These are phyloP conservation scores for Drosophila mettleri DNA, from an alignment of 2,888 invertebrate genomes.

Conservation along the genomic window DNA sequence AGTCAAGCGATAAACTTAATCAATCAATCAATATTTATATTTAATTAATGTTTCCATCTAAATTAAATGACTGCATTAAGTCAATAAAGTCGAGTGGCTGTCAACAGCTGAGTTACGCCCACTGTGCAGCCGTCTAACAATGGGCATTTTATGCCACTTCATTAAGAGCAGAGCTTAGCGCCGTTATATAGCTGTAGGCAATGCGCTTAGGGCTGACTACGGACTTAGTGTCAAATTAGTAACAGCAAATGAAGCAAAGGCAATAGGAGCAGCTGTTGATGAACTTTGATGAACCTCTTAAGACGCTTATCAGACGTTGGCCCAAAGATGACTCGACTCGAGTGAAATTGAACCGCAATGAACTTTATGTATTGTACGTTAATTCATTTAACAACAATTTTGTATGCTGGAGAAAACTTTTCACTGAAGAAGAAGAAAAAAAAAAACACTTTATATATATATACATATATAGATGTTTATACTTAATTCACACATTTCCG, in stretches of 20 bases:
- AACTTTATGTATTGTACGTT: slow-evolving; percentile 34
- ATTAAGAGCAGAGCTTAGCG: slow-evolving; percentile 26
- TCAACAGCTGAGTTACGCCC: slow-evolving; percentile 8
- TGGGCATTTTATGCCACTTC: slow-evolving; percentile 30
- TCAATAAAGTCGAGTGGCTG: slow-evolving; percentile 20
- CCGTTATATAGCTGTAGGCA: slow-evolving; percentile 50
- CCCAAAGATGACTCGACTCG: slow-evolving; percentile 35
- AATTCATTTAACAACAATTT: slow-evolving; percentile 45
- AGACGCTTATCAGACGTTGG: slow-evolving; percentile 61
- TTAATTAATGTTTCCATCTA: slow-evolving; percentile 8
- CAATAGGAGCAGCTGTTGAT: slow-evolving; percentile 13
- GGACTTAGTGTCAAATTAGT: slow-evolving; percentile 48
- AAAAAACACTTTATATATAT: background rate
- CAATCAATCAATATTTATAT: slow-evolving; percentile 13
- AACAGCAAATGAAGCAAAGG: slow-evolving; percentile 20
- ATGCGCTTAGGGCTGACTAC: slow-evolving; percentile 31
- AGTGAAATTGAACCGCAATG: slow-evolving; percentile 56
- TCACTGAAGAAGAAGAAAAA: background rate
- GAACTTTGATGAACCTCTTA: slow-evolving; percentile 58
- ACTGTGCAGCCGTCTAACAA: slow-evolving; percentile 15
- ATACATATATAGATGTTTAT: background rate
- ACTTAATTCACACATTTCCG: slow-evolving; percentile 74
- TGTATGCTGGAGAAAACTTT: slow-evolving; percentile 56
- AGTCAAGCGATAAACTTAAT: slow-evolving; percentile 11
- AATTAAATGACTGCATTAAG: slow-evolving; percentile 2